These are phyloP conservation scores for Spatulosminthurus flaviceps DNA, from an alignment of 2,888 invertebrate genomes.

Conservation along the genomic window DNA sequence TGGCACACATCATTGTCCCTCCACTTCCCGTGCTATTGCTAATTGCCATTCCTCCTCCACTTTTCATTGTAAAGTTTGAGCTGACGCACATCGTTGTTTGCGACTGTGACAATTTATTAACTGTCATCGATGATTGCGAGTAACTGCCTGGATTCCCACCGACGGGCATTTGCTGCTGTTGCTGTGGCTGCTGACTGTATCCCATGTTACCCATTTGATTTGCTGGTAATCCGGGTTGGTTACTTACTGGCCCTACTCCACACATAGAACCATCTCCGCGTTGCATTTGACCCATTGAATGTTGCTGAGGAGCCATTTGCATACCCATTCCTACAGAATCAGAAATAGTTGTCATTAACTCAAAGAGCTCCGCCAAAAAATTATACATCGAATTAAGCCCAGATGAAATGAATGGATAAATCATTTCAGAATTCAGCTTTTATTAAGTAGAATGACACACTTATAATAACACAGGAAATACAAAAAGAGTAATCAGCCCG, in stretches of 20 bases:
- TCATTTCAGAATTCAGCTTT: too few relatives aligned
- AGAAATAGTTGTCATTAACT: not conserved
- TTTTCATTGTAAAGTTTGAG: constrained; percentile 46
- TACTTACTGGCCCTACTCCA: constrained; percentile 30
- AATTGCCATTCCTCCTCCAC: constrained; percentile 37
- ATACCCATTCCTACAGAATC: constrained; percentile 47
- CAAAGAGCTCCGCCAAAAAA: not conserved
- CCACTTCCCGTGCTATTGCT: constrained; percentile 43
- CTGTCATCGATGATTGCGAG: constrained; percentile 27
- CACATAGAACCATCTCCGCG: constrained; percentile 30
- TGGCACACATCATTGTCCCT: constrained; percentile 47
- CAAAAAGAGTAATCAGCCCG: too few relatives aligned
- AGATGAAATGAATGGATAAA: not conserved
- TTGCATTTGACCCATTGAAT: constrained; percentile 46
- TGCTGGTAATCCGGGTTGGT: constrained; percentile 24
- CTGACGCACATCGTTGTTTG: constrained; percentile 40
- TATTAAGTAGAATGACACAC: too few relatives aligned
- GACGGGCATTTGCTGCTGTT: constrained; percentile 35
- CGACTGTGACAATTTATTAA: constrained; percentile 35
- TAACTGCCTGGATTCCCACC: constrained; percentile 36
- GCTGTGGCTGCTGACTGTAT: constrained; percentile 39
- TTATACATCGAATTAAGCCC: not conserved
- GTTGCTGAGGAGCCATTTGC: constrained; percentile 49
- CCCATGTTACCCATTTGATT: constrained; percentile 38
- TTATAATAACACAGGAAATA: too few relatives aligned